phyloP scores from a whole-genome alignment of 2,888 invertebrate genomes.

The Protophormia terraenovae region DNA sequence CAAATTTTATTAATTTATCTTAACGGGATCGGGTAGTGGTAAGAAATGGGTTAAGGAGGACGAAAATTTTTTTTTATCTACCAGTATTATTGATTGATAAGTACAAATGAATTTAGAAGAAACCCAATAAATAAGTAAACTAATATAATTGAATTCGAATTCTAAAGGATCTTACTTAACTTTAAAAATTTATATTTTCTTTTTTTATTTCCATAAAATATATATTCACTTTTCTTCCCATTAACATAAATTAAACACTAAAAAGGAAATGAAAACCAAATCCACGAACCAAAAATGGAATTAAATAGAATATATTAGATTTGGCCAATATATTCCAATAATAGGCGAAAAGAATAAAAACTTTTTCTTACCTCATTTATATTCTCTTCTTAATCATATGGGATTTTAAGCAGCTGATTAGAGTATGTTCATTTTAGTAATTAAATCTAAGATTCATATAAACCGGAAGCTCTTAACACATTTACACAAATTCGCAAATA shows the following conservation, averaged over 20 bases:
- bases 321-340: background rate
- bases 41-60: too few species aligned
- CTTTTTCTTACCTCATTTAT: background rate
- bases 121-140: too few species aligned
- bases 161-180: too few species aligned
- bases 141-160: too few species aligned
- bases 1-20: too few species aligned
- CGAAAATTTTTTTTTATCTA: too few species aligned
- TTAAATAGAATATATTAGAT: background rate
- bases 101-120: too few species aligned
- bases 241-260: background rate
- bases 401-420: constrained; percentile 44
- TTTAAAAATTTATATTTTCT: too few species aligned
- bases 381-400: constrained; percentile 7
- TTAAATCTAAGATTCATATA: constrained; percentile 25
- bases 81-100: too few species aligned
- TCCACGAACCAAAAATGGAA: background rate
- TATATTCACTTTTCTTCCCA: background rate
- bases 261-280: background rate
- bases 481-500: constrained; percentile 4
- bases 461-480: constrained; percentile 15
- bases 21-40: too few species aligned
- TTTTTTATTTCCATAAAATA: background rate
- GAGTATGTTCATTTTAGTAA: constrained; percentile 18
- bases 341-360: background rate